These are phyloP conservation scores for Porites cylindrica DNA, from an alignment of 92 coral and sea anemone genomes.

Conservation along the genomic window DNA sequence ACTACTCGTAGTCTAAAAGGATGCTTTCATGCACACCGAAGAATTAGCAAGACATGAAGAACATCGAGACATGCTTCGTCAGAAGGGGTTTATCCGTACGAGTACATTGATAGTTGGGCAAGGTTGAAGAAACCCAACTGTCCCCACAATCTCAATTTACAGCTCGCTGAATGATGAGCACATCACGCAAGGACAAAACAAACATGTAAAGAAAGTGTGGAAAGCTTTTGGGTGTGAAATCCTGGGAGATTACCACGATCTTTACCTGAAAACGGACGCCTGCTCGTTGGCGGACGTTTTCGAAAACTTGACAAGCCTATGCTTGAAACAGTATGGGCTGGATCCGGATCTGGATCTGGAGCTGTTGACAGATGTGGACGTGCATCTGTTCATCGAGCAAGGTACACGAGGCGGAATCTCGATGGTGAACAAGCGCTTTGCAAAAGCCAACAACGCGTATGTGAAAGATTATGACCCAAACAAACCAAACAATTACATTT, in stretches of 20 bases:
- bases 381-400: neutral
- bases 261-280: neutral
- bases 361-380: neutral
- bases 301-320: neutral
- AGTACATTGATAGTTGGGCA: neutral
- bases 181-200: neutral
- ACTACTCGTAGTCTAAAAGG: too few species aligned
- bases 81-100: neutral
- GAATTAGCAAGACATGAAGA: too few species aligned
- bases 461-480: neutral
- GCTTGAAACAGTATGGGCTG: neutral
- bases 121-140: neutral
- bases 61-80: neutral
- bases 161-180: slow-evolving; percentile 1
- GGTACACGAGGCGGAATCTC: neutral
- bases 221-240: neutral
- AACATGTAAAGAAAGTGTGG: neutral
- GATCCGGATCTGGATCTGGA: neutral
- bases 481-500: neutral
- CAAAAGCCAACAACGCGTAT: neutral
- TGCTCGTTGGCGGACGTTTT: neutral
- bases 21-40: too few species aligned
- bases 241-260: neutral
- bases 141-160: neutral
- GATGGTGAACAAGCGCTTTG: neutral